Base-by-base conservation (phyloP, 1,140 invertebrate genomes). In the Eurosta solidaginis region DNA sequence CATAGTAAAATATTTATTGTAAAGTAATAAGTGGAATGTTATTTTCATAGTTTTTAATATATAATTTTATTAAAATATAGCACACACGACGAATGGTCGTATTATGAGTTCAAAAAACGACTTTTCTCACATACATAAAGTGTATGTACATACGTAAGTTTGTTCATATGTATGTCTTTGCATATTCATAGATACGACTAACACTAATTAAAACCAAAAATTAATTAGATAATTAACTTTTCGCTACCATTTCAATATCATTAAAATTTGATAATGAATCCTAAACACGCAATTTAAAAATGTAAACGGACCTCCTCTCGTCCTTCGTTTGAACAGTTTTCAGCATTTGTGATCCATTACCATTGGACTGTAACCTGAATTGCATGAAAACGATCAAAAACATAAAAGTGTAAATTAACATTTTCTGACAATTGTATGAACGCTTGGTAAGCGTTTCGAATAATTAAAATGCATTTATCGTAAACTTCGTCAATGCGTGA, bases 191-290 rank as follows among this genome's bases (percentile, higher is more conserved):
- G n/a, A 3, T 36, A 29, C 54, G 33, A 33, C 54, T 29, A 59
- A 20, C 9, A 10, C 40, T 47, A 74, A 75, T 49, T 40, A 27
- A 47, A 75, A n/a, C n/a, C 20, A 75, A 20, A 14, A n/a, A 45
- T 27, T 75, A 75, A 49, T 75, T 75, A 17, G 44, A 9, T 68
- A 68, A 68, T 40, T 68, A 42, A 40, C 33, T 68, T 27, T 36
- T 59, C 75, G 33, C 74, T 63, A n/a, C 45, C 78, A 76, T 76
- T 76, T 76, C 63, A 75, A 52, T 27, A 74, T 74, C 73, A 76
- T 76, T 78, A 78, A 76, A 42, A 68, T 68, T 78, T 78, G 29
- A 68, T 78, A 78, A 78, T 78, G 59, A 63, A 76, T 76, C 49
- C 74, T 68, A 63, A 76, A 47, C 78, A 78, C 74, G 78, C 74